Percentiles rank a stretch among this genome's conserved stretches.
phyloP scores from a whole-genome alignment of 2,113 vertebrate species.

The Paramisgurnus dabryanus region DNA sequence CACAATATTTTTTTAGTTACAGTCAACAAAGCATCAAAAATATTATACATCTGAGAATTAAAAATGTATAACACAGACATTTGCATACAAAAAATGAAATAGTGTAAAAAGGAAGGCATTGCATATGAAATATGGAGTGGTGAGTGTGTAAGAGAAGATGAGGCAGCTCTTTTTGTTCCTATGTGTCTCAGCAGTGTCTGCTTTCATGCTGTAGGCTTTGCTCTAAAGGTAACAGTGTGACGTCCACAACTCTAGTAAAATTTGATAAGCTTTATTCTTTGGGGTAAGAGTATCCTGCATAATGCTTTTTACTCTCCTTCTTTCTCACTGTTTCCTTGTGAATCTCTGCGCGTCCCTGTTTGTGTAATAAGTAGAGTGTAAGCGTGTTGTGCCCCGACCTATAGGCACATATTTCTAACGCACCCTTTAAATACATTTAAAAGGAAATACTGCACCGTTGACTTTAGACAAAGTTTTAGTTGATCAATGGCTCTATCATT shows the following conservation, averaged over 20 bases:
- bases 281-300: conserved; percentile 12
- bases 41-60: conserved; percentile 12
- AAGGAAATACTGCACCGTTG: no score
- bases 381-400: no score
- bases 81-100: conserved; percentile 6
- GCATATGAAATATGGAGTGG: conserved; percentile 11
- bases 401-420: no score
- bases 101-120: not conserved
- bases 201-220: conserved; percentile 33
- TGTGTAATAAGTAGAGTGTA: not conserved
- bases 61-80: not conserved
- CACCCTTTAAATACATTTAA: no score
- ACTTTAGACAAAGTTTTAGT: no score
- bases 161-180: not conserved
- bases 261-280: conserved; percentile 4
- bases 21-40: not conserved
- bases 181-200: conserved; percentile 6
- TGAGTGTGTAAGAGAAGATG: not conserved
- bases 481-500: no score
- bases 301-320: not conserved
- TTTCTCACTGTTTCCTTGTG: not conserved
- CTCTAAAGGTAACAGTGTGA: conserved; percentile 4
- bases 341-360: not conserved
- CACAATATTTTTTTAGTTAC: not conserved
- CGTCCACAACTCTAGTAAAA: not conserved